A percentile compares a stretch with the other conserved stretches of the same genome.
phyloP scores from a whole-genome alignment of 2,888 invertebrate genomes.

The Laspeyria flexula region DNA sequence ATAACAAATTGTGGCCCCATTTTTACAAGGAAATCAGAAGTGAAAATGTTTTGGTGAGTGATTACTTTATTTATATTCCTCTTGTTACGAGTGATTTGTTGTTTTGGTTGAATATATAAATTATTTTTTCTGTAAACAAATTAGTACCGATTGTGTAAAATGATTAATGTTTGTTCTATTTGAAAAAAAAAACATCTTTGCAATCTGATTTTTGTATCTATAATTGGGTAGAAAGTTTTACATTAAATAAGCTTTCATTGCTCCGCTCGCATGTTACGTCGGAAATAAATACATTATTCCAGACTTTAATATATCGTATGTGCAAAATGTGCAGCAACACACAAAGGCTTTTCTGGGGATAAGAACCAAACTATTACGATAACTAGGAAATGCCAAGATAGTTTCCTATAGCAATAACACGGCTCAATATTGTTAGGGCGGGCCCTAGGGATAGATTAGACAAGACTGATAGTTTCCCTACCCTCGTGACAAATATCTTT shows the following conservation, averaged over 20 bases:
- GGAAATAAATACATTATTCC: too few relatives aligned
- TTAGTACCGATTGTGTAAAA: too few relatives aligned
- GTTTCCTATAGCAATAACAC: background rate
- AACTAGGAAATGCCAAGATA: background rate
- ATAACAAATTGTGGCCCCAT: conserved; percentile 3
- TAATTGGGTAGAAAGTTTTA: too few relatives aligned
- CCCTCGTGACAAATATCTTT: conserved; percentile 31
- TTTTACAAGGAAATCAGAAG: conserved; percentile 8
- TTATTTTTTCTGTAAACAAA: conserved; percentile 5
- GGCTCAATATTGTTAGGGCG: background rate
- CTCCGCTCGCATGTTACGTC: too few relatives aligned
- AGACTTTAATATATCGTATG: too few relatives aligned
- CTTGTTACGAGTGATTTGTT: conserved; percentile 3
- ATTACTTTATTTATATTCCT: conserved; percentile 2
- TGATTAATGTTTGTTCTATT: too few relatives aligned
- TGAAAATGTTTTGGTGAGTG: conserved; percentile 6
- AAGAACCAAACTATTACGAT: too few relatives aligned
- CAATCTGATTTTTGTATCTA: too few relatives aligned
- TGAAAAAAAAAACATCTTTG: too few relatives aligned
- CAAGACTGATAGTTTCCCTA: conserved; percentile 20
- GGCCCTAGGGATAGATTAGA: conserved; percentile 29
- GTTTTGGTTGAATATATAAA: background rate
- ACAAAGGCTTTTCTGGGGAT: too few relatives aligned
- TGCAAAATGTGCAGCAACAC: too few relatives aligned
- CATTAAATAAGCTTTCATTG: too few relatives aligned